Conservation (phyloP, 2,888 invertebrate genomes). For the Brachyptera putata region DNA sequence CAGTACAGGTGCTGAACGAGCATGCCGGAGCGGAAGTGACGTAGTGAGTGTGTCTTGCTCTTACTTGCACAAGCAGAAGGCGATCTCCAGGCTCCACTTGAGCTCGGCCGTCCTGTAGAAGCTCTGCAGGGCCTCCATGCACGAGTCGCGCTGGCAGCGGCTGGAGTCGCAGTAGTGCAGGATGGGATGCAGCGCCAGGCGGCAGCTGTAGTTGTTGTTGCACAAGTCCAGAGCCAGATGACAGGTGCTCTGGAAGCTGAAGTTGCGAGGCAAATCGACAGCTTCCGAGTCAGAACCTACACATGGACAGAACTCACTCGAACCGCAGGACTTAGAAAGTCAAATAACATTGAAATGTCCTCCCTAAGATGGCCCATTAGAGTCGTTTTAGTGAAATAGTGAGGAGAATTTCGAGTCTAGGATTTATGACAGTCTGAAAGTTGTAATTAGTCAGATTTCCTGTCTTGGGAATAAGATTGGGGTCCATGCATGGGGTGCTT, state of each 20-base stretch:
- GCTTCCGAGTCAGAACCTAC: conserved; percentile 30
- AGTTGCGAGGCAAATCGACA: conserved; percentile 42
- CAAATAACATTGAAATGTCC: too few species aligned
- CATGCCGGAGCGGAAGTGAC: too few species aligned
- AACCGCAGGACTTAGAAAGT: too few species aligned
- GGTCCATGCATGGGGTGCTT: background rate
- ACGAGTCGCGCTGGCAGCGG: conserved; percentile 77
- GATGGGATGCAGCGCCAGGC: conserved; percentile 74
- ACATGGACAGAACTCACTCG: background rate
- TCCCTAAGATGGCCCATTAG: too few species aligned
- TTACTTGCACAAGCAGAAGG: conserved; percentile 91
- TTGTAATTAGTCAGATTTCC: conserved; percentile 29
- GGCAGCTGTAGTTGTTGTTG: conserved; percentile 77
- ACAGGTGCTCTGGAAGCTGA: conserved; percentile 77
- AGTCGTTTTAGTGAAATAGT: too few species aligned
- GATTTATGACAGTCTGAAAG: conserved; percentile 27
- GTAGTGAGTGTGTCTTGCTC: too few species aligned
- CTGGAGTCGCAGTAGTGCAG: conserved; percentile 74
- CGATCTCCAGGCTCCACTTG: conserved; percentile 82
- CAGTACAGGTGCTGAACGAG: too few species aligned
- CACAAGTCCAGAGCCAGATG: conserved; percentile 78
- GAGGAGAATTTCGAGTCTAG: too few species aligned
- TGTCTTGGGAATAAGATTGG: conserved; percentile 20
- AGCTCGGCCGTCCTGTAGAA: conserved; percentile 79
- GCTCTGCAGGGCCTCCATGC: conserved; percentile 80